Conservation (phyloP, 2,113 vertebrate genomes). For the Elephas maximus region DNA sequence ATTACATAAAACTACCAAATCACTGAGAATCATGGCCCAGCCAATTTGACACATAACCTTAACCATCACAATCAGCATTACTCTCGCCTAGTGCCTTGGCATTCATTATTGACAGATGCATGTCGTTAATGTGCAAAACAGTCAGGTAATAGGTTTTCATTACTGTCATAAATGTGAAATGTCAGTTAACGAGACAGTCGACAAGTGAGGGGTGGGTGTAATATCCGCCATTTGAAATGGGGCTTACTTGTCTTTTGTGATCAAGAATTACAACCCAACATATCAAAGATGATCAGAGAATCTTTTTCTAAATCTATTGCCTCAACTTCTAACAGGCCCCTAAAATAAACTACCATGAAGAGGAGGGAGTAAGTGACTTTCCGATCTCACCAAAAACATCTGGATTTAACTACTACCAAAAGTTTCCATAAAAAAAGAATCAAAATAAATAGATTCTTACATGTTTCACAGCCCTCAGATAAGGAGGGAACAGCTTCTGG, state of each 20-base stretch:
- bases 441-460: not conserved
- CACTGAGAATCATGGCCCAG: no score
- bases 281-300: not conserved
- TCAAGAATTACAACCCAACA: not conserved
- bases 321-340: not conserved
- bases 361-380: not conserved
- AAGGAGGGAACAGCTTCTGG: fast-evolving
- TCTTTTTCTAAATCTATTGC: not conserved
- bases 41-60: no score
- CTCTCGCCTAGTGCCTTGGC: no score
- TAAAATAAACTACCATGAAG: not conserved
- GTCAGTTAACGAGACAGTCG: no score
- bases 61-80: no score
- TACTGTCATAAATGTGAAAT: no score
- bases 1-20: no score
- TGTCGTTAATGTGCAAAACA: no score
- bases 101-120: no score
- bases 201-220: no score
- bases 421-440: not conserved
- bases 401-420: not conserved
- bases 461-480: no score
- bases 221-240: fast-evolving
- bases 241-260: not conserved
- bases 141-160: no score
- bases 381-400: not conserved